A percentile compares a stretch with the other conserved stretches of the same genome.
Evolutionary conservation across 2,113 vertebrate species (phyloP).

Genomic region (Nothoprocta pentlandii): DNA sequence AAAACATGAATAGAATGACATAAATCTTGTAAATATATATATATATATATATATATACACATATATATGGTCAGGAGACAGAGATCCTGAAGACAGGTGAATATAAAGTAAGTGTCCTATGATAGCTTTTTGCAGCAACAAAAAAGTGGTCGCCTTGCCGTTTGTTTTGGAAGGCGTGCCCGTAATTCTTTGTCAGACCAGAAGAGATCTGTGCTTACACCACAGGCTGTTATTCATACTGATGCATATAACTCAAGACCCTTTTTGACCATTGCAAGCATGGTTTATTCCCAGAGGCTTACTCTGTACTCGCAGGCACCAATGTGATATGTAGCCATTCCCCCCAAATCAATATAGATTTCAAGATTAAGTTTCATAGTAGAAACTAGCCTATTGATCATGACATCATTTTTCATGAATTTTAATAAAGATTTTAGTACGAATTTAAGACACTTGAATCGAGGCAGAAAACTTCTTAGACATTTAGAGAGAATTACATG

Average conservation of each 20-base stretch:
- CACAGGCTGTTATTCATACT: neutral
- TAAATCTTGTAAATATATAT: neutral
- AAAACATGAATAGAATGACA: neutral
- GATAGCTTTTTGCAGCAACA: neutral
- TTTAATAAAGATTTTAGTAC: slow-evolving; percentile 21
- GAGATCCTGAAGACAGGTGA: neutral
- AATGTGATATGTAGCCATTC: neutral
- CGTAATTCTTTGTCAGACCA: neutral
- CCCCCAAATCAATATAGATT: neutral
- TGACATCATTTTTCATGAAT: neutral
- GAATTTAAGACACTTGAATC: neutral
- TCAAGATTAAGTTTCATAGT: slow-evolving; percentile 1
- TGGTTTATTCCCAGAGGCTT: neutral
- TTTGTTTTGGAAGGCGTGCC: neutral
- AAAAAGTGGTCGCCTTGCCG: neutral
- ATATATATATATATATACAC: too few relatives aligned
- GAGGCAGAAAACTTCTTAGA: neutral
- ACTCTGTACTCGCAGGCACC: neutral
- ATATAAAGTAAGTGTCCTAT: neutral
- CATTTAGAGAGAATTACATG: slow-evolving; percentile 4
- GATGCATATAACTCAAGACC: neutral
- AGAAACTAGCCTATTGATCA: slow-evolving; percentile 5
- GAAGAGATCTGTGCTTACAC: neutral
- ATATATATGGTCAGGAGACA: neutral
- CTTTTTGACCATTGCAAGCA: neutral